Percentiles rank a stretch among this genome's conserved stretches.
These are phyloP conservation scores for Carassius carassius DNA, from an alignment of 2,113 vertebrate genomes.

Conservation along the genomic window DNA sequence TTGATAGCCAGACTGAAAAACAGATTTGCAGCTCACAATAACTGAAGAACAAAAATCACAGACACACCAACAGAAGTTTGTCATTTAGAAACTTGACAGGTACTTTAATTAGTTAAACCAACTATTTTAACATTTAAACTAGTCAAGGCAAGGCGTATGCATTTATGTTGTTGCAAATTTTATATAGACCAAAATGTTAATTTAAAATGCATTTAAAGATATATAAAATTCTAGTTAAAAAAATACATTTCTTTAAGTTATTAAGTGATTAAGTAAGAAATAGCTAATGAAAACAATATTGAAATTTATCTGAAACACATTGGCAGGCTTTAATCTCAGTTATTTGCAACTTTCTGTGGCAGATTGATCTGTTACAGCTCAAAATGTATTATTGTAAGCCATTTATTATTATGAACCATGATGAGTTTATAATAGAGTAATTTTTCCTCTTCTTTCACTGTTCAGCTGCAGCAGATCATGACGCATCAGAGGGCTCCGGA, in stretches of 20 bases:
- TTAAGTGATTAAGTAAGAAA: background rate
- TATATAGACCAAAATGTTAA: background rate
- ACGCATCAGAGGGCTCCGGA: conserved; percentile 75
- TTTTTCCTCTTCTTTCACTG: conserved; percentile 54
- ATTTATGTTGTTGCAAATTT: background rate
- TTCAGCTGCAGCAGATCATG: conserved; percentile 90
- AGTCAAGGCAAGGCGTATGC: background rate
- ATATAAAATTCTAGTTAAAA: background rate
- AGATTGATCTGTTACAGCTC: background rate
- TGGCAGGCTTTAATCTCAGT: background rate
- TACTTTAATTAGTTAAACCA: background rate
- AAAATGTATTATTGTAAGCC: background rate
- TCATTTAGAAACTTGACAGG: conserved; percentile 31
- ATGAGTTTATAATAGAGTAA: background rate
- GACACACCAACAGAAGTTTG: conserved; percentile 25
- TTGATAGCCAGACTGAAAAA: conserved; percentile 31
- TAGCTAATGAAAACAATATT: background rate
- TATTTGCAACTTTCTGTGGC: background rate
- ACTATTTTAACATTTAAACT: background rate
- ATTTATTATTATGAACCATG: background rate
- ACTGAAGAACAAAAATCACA: conserved; percentile 40
- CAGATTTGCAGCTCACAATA: conserved; percentile 32
- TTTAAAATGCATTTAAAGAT: background rate
- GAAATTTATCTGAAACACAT: background rate
- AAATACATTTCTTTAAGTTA: background rate